phyloP scores from a whole-genome alignment of 2,113 vertebrate genomes.

The Pimephales promelas region DNA sequence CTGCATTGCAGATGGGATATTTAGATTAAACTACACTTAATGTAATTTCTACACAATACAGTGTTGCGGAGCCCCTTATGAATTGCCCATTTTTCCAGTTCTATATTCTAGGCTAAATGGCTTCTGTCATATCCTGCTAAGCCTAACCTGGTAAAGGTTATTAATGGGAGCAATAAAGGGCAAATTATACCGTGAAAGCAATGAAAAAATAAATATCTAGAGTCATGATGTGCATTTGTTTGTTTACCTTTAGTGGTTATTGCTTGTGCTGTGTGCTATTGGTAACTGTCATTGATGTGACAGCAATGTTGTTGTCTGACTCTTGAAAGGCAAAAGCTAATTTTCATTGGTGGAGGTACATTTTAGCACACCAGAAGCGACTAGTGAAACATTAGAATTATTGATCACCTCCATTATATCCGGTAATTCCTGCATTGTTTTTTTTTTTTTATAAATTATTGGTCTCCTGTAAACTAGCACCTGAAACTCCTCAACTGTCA shows the following conservation, averaged over 20 bases:
- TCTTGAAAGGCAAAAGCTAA: constrained; percentile 25
- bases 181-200: constrained; percentile 91
- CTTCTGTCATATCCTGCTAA: constrained; percentile 83
- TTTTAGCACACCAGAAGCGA: constrained; percentile 65
- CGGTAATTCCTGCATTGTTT: not conserved
- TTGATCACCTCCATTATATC: constrained; percentile 1
- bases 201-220: constrained; percentile 88
- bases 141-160: constrained; percentile 90
- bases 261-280: constrained; percentile 51
- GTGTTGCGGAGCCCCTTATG: constrained; percentile 80
- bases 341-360: constrained; percentile 55
- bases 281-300: constrained; percentile 63
- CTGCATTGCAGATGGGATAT: constrained; percentile 67
- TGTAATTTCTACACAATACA: constrained; percentile 64
- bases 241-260: constrained; percentile 67
- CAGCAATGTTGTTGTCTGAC: constrained; percentile 7
- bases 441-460: not conserved
- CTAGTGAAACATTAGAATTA: constrained; percentile 44
- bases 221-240: constrained; percentile 87
- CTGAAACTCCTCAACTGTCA: not conserved
- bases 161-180: constrained; percentile 96
- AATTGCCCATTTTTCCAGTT: constrained; percentile 78
- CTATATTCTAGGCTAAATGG: constrained; percentile 87
- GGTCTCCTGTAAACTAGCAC: constrained; percentile 3
- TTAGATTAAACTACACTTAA: constrained; percentile 77